A percentile compares a stretch with the other conserved stretches of the same genome.
Evolutionary conservation across 2,113 vertebrate genomes (phyloP).

Genomic region (Forbesichthys agassizii): DNA sequence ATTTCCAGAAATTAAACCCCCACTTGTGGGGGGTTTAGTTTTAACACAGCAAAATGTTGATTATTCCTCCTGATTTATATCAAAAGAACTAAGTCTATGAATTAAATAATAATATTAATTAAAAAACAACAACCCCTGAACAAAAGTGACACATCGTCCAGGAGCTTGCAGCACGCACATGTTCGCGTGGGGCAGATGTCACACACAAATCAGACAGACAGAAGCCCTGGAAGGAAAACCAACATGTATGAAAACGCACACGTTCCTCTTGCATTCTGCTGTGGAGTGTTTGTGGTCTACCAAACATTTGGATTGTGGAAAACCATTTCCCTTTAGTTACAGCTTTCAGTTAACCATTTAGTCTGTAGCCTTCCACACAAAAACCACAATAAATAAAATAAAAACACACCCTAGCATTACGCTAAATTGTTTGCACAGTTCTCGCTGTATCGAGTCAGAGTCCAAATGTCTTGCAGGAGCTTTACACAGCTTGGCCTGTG

Average conservation of each 20-base stretch:
- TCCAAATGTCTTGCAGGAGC: conserved; percentile 21
- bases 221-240: conserved; percentile 55
- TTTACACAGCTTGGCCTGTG: conserved; percentile 31
- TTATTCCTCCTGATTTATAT: no score
- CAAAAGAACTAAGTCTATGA: no score
- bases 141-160: neutral
- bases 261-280: conserved; percentile 9
- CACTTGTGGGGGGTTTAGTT: no score
- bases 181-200: neutral
- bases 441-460: conserved; percentile 28
- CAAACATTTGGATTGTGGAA: conserved; percentile 55
- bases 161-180: no score
- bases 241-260: conserved; percentile 58
- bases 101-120: no score
- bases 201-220: conserved; percentile 40
- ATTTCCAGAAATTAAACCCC: no score
- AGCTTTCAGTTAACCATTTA: conserved; percentile 14
- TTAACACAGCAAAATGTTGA: neutral
- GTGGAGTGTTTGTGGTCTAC: conserved; percentile 59
- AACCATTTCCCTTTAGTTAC: conserved; percentile 28
- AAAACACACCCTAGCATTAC: neutral
- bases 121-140: neutral
- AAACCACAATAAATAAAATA: neutral
- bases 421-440: conserved; percentile 23
- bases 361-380: conserved; percentile 15